Percentiles rank a stretch among this genome's conserved stretches.
phyloP scores from a whole-genome alignment of 1,140 invertebrate species.

The Danaus melanippus region DNA sequence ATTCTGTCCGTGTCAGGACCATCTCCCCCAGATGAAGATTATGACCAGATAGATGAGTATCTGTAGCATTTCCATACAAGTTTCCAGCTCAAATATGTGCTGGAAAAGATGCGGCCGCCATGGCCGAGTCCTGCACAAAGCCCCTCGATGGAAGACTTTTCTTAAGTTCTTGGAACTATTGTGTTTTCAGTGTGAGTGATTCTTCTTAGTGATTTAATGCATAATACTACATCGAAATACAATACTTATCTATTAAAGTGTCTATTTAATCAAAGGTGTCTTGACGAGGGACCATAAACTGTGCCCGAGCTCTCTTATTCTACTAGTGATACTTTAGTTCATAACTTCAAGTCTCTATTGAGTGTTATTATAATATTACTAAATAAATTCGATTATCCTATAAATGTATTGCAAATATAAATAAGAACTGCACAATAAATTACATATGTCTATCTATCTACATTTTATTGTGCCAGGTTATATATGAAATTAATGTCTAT shows the following conservation, averaged over 20 bases:
- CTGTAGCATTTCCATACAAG: slow-evolving; percentile 68
- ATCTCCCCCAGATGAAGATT: slow-evolving; percentile 81
- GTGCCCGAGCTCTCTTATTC: slow-evolving; percentile 34
- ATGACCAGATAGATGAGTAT: slow-evolving; percentile 71
- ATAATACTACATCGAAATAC: slow-evolving; percentile 40
- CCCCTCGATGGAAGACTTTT: slow-evolving; percentile 23
- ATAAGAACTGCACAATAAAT: slow-evolving; percentile 59
- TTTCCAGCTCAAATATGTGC: slow-evolving; percentile 66
- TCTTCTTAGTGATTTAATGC: neutral
- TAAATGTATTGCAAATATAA: slow-evolving; percentile 21
- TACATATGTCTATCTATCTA: slow-evolving; percentile 22
- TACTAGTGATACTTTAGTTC: slow-evolving; percentile 11
- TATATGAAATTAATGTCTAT: slow-evolving; percentile 25
- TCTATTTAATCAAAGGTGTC: slow-evolving; percentile 43
- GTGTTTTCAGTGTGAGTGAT: slow-evolving; percentile 9
- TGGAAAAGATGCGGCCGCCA: slow-evolving; percentile 60
- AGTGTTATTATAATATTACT: slow-evolving; percentile 32
- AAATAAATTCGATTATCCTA: slow-evolving; percentile 32
- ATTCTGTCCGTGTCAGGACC: slow-evolving; percentile 84
- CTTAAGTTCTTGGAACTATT: slow-evolving; percentile 1
- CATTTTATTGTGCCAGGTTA: slow-evolving; percentile 53
- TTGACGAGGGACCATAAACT: slow-evolving; percentile 61
- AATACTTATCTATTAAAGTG: slow-evolving; percentile 19
- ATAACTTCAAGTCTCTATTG: slow-evolving; percentile 29
- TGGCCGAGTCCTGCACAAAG: slow-evolving; percentile 58